These are phyloP conservation scores for Ahaetulla prasina DNA, from an alignment of 2,113 vertebrate genomes.

Conservation along the genomic window DNA sequence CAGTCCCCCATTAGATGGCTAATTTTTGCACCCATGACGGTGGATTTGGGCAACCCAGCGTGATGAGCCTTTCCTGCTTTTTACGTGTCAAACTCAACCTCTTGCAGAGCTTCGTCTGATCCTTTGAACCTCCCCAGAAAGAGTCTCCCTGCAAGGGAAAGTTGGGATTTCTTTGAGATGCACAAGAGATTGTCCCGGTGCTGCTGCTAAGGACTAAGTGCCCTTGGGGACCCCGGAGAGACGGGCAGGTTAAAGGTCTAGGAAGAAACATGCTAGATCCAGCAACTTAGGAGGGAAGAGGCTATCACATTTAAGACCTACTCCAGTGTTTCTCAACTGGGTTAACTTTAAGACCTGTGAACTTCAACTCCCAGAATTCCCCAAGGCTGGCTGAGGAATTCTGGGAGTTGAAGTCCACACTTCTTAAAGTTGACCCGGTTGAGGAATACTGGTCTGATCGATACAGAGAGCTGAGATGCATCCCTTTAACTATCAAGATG, in stretches of 20 bases:
- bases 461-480: not conserved
- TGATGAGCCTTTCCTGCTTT: constrained; percentile 33
- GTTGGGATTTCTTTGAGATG: constrained; percentile 23
- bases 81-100: constrained; percentile 46
- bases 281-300: too few species aligned
- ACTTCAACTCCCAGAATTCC: not conserved
- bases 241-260: too few species aligned
- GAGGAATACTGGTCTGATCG: not conserved
- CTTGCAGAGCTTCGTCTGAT: constrained; percentile 51
- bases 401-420: not conserved
- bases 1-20: constrained; percentile 42
- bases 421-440: not conserved
- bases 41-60: not conserved
- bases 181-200: not conserved
- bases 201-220: not conserved
- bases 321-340: not conserved
- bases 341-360: not conserved
- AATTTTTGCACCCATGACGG: constrained; percentile 24
- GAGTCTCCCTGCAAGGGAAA: constrained; percentile 51
- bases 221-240: not conserved
- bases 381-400: too few species aligned
- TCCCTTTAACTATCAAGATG: not conserved
- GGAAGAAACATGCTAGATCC: not conserved
- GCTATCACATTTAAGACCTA: not conserved
- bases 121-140: constrained; percentile 44